Conservation (phyloP, 37 sponge, comb jelly and placozoan genomes). For the Ephydatia muelleri region DNA sequence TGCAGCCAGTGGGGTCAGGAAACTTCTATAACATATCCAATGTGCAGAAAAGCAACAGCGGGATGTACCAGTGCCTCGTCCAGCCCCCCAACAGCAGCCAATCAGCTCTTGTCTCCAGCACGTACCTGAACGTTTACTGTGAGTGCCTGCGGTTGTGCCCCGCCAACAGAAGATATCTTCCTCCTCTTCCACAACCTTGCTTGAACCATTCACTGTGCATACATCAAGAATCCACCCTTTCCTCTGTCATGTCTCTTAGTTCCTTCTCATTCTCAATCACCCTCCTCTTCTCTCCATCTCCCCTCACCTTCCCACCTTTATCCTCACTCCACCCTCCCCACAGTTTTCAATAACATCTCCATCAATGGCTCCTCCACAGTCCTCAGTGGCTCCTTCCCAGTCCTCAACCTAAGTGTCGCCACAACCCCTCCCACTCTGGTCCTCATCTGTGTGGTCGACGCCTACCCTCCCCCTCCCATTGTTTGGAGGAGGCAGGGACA, state of each 20-base stretch:
- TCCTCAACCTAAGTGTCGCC: background rate
- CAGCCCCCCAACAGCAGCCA: background rate
- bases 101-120: background rate
- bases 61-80: background rate
- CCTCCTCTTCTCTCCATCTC: background rate
- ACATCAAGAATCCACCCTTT: background rate
- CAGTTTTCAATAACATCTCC: background rate
- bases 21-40: background rate
- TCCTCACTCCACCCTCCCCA: background rate
- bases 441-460: background rate
- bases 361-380: background rate
- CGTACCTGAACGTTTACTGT: background rate
- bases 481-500: background rate
- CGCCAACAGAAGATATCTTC: background rate
- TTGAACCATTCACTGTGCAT: background rate
- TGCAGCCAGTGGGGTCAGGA: background rate
- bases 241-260: background rate
- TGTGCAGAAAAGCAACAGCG: background rate
- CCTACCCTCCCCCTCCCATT: background rate
- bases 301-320: background rate
- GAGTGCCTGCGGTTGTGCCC: background rate
- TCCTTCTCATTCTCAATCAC: background rate
- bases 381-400: background rate
- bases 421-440: background rate
- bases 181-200: slow-evolving; percentile 6